Evolutionary conservation across 2,888 invertebrate species (phyloP).

Genomic region (Invenusta paracnida): DNA sequence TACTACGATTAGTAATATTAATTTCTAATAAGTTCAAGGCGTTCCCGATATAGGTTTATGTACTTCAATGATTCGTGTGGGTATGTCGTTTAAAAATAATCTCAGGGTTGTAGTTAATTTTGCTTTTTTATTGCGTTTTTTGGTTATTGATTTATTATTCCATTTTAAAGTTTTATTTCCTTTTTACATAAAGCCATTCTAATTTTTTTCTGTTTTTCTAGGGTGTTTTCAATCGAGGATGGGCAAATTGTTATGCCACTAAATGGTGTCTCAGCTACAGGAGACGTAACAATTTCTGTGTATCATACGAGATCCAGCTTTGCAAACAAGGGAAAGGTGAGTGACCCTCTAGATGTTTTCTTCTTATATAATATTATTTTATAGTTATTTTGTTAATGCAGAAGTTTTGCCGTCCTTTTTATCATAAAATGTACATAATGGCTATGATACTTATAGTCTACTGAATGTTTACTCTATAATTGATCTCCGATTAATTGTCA

Average conservation of each 20-base stretch:
- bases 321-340: constrained; percentile 66
- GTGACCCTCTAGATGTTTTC: no score
- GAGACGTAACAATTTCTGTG: constrained; percentile 76
- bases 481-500: no score
- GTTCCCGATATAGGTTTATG: neutral
- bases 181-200: neutral
- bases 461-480: no score
- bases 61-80: neutral
- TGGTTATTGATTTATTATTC: neutral
- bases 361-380: no score
- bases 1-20: no score
- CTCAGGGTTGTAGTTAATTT: no score
- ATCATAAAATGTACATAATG: no score
- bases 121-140: no score
- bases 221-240: constrained; percentile 58
- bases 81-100: neutral
- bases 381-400: no score
- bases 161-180: neutral
- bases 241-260: constrained; percentile 64
- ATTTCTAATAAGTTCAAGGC: no score
- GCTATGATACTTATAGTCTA: no score
- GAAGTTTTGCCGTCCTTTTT: no score
- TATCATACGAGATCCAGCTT: constrained; percentile 77
- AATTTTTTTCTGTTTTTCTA: constrained; percentile 50
- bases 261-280: constrained; percentile 65